These are phyloP conservation scores for Yponomeuta cagnagella DNA, from an alignment of 2,888 invertebrate genomes.

Conservation along the genomic window DNA sequence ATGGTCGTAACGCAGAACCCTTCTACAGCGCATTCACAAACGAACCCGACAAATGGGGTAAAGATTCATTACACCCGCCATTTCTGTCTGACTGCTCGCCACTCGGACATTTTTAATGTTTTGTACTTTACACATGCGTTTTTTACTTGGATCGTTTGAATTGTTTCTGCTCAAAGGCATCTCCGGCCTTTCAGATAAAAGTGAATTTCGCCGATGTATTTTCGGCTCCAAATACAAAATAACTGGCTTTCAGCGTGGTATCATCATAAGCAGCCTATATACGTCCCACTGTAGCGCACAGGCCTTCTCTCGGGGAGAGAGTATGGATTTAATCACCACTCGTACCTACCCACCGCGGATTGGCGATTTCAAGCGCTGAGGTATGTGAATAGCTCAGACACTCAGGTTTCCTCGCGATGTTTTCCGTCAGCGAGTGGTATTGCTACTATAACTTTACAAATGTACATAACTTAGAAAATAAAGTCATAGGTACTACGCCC, in stretches of 20 bases:
- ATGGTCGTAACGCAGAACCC: constrained; percentile 62
- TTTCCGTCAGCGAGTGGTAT: too few relatives aligned
- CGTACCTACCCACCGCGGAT: too few relatives aligned
- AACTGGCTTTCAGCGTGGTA: neutral
- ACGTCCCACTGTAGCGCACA: too few relatives aligned
- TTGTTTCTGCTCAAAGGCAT: constrained; percentile 1
- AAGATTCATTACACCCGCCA: constrained; percentile 65
- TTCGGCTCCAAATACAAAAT: neutral
- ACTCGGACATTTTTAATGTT: constrained; percentile 37
- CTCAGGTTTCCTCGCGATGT: too few relatives aligned
- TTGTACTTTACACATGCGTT: neutral
- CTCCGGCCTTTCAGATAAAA: neutral
- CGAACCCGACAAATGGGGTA: constrained; percentile 54
- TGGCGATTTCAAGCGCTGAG: too few relatives aligned
- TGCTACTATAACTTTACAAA: too few relatives aligned
- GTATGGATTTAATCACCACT: too few relatives aligned
- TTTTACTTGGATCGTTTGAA: constrained; percentile 7
- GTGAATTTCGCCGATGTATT: neutral
- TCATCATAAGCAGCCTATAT: too few relatives aligned
- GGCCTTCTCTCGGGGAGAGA: too few relatives aligned
- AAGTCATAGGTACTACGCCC: too few relatives aligned
- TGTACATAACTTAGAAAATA: too few relatives aligned
- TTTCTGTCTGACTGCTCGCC: constrained; percentile 53
- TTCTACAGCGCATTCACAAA: constrained; percentile 45
- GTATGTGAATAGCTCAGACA: too few relatives aligned